Percentiles rank a stretch among this genome's conserved stretches.
phyloP scores from a whole-genome alignment of 1,140 invertebrate genomes.

The Halictus rubicundus region DNA sequence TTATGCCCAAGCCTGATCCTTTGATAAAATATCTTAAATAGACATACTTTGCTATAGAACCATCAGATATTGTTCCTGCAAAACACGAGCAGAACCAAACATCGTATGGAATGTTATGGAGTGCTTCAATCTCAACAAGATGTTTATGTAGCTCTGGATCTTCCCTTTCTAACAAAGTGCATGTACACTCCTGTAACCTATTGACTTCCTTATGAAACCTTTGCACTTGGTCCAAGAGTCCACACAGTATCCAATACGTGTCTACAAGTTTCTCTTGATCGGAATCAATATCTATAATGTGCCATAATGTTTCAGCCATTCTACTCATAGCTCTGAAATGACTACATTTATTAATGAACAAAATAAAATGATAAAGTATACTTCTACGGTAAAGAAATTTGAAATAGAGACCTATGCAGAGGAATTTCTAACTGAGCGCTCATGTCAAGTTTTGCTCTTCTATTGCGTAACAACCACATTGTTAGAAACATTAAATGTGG shows the following conservation, averaged over 20 bases:
- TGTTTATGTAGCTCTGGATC: conserved; percentile 85
- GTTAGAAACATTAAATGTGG: conserved; percentile 85
- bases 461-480: conserved; percentile 89
- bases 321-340: conserved; percentile 82
- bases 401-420: conserved; percentile 69
- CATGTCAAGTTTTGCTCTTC: conserved; percentile 84
- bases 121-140: conserved; percentile 81
- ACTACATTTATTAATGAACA: conserved; percentile 37
- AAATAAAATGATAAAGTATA: not conserved
- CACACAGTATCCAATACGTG: conserved; percentile 89
- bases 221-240: conserved; percentile 85
- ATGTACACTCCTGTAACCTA: conserved; percentile 85
- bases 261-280: conserved; percentile 81
- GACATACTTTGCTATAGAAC: conserved; percentile 87
- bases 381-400: conserved; percentile 4
- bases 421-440: conserved; percentile 77
- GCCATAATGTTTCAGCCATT: conserved; percentile 86
- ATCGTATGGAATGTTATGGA: conserved; percentile 84
- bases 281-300: conserved; percentile 85
- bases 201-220: conserved; percentile 84
- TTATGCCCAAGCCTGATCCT: no score
- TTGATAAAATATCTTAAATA: conserved; percentile 18
- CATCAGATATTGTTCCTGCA: conserved; percentile 88
- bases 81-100: conserved; percentile 91
- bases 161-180: conserved; percentile 86